These are phyloP conservation scores for Sinosuthora webbiana DNA, from an alignment of 2,113 vertebrate genomes.

Conservation along the genomic window DNA sequence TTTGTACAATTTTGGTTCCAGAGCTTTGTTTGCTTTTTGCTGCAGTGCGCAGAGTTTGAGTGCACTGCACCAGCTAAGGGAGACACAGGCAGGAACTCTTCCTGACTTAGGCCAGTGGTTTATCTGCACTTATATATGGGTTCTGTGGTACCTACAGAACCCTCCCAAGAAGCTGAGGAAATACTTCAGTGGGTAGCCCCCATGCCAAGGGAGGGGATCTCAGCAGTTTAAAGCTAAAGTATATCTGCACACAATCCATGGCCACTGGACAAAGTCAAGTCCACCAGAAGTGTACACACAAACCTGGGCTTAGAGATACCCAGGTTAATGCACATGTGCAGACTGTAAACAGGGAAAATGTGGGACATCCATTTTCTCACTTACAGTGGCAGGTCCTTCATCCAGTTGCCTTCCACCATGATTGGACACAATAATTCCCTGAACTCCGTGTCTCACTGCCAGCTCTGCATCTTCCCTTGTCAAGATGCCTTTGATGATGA, in stretches of 20 bases:
- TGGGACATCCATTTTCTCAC: neutral
- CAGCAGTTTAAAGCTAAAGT: neutral
- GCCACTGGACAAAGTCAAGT: no score
- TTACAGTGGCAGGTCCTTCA: constrained; percentile 87
- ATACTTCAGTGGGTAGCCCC: neutral
- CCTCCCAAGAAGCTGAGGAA: neutral
- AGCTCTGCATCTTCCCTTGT: constrained; percentile 95
- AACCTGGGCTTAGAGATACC: fast-evolving
- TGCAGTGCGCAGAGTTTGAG: neutral
- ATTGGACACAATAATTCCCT: constrained; percentile 94
- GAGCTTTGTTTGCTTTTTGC: neutral
- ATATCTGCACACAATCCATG: neutral
- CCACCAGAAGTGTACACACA: neutral
- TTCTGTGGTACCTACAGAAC: neutral
- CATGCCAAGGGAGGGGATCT: neutral
- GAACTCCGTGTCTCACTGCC: constrained; percentile 86
- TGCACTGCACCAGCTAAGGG: neutral
- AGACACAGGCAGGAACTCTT: neutral
- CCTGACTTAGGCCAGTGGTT: neutral
- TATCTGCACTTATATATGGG: neutral
- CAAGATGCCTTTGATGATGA: constrained; percentile 95
- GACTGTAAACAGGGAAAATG: neutral
- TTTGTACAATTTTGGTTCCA: constrained; percentile 5
- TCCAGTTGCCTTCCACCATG: constrained; percentile 95
- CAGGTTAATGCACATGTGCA: fast-evolving